Base-by-base conservation (phyloP, 2,113 vertebrate species). In the Herpailurus yagouaroundi region DNA sequence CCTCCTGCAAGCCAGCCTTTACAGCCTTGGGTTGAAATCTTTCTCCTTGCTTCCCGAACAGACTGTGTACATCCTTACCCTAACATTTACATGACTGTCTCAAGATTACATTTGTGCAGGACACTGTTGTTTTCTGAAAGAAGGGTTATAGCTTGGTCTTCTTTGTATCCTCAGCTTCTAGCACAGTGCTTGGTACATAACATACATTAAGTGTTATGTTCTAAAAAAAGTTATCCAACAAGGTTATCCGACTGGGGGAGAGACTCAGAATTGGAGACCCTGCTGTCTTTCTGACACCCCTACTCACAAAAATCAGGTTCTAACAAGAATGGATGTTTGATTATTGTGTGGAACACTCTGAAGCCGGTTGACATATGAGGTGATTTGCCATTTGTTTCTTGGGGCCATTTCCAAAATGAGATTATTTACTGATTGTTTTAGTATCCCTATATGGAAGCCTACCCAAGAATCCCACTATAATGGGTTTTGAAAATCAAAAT, bases 401-500 rank as follows among this genome's bases (percentile, higher is more conserved):
- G 33, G 66, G 84, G 71, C 64, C 82, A 52, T 89, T 94, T 84
- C 85, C 82, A 84, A 93, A 81, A 41, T 38, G 8, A 88, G 41
- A 89, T 38, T 87, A 48, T 85, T 76, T 66, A 45, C 50, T 50
- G 31, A 69, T 10, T 38, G 1, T 83, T 38, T 55, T 57, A 77
- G 10, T 27, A 74, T 11, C 57, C 11, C 55, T 57, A 7, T 38
- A 86, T 31, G 7, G 36, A 89, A 89, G 15, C n/a, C 41, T 92
- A 81, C 68, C 57, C 45, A 89, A 77, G 18, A 85, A 3, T 64
- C 36, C 55, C 33, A 80, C 5, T 48, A 4, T 64, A 36, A 81
- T n/a, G 29, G 21, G 69, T 15, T 94, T 52, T 81, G n/a, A 60
- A 76, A 91, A 89, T 83, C 2, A 77, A 95, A 93, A 79, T 91